These are phyloP conservation scores for Leptothorax acervorum DNA, from an alignment of 2,888 invertebrate genomes.

Conservation along the genomic window DNA sequence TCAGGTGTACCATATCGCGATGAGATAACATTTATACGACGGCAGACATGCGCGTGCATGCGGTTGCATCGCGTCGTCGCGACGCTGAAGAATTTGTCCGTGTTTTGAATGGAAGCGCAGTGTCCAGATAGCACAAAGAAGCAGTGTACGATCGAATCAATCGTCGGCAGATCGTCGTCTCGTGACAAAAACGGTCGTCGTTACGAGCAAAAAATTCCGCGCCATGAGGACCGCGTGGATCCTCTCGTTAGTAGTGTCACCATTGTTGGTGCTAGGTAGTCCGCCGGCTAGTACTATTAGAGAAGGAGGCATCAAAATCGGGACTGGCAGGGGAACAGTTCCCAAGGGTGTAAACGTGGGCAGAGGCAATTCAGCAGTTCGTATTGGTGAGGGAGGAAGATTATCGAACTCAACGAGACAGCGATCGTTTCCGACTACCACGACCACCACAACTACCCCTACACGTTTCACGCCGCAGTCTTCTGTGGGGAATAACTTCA, in stretches of 20 bases:
- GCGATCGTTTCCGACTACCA: slow-evolving; percentile 77
- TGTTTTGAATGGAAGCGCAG: slow-evolving; percentile 58
- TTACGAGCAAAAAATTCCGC: slow-evolving; percentile 1
- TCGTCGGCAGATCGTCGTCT: not conserved
- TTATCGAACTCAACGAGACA: slow-evolving; percentile 81
- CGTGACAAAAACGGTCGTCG: slow-evolving; percentile 2
- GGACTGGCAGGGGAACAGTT: slow-evolving; percentile 76
- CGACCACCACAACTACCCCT: slow-evolving; percentile 69
- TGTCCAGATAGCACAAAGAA: slow-evolving; percentile 6
- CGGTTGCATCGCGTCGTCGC: slow-evolving; percentile 26
- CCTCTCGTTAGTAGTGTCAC: slow-evolving; percentile 51
- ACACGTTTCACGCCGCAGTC: slow-evolving; percentile 72
- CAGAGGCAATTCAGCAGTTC: slow-evolving; percentile 79
- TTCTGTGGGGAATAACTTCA: slow-evolving; percentile 52
- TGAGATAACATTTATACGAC: slow-evolving; percentile 44
- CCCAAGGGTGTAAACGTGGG: slow-evolving; percentile 78
- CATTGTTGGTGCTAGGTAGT: slow-evolving; percentile 57
- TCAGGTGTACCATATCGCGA: slow-evolving; percentile 49
- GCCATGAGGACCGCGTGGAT: slow-evolving; percentile 59
- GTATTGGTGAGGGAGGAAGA: slow-evolving; percentile 79
- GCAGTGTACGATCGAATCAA: slow-evolving; percentile 3
- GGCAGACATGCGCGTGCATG: slow-evolving; percentile 33
- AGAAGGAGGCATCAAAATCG: slow-evolving; percentile 83
- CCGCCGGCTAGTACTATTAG: slow-evolving; percentile 75
- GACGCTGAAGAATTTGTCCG: slow-evolving; percentile 26